Conservation (phyloP, 2,888 invertebrate genomes). For the Drosophila neonasuta region DNA sequence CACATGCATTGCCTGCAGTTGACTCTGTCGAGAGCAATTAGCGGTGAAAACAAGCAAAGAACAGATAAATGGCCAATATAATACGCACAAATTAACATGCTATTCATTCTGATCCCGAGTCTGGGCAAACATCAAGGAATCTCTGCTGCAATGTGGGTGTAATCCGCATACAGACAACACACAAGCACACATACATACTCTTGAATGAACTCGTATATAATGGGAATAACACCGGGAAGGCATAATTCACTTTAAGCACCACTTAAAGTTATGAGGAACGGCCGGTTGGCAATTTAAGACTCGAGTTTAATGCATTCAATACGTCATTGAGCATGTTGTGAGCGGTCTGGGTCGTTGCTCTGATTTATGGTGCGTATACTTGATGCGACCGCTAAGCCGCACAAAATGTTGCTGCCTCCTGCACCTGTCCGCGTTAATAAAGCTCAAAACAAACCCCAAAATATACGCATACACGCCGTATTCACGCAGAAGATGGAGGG, state of each 20-base stretch:
- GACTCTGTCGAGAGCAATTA: conserved; percentile 12
- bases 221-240: conserved; percentile 51
- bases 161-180: conserved; percentile 22
- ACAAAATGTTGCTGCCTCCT: conserved; percentile 49
- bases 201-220: conserved; percentile 28
- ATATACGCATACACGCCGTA: conserved; percentile 15
- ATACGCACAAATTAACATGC: conserved; percentile 60
- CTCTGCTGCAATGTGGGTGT: conserved; percentile 32
- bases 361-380: conserved; percentile 76
- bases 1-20: neutral
- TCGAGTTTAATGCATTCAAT: conserved; percentile 73
- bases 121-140: conserved; percentile 29
- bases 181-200: conserved; percentile 18
- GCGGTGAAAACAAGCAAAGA: neutral
- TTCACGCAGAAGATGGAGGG: neutral
- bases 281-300: conserved; percentile 65
- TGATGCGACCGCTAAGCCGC: conserved; percentile 71
- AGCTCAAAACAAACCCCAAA: conserved; percentile 53
- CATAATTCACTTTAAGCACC: conserved; percentile 77
- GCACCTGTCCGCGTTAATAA: conserved; percentile 39
- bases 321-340: conserved; percentile 63
- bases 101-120: conserved; percentile 29
- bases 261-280: conserved; percentile 70
- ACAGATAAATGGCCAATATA: conserved; percentile 47
- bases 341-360: conserved; percentile 52